Base-by-base conservation (phyloP, 1,140 invertebrate genomes). In the Drosophila sp. region DNA sequence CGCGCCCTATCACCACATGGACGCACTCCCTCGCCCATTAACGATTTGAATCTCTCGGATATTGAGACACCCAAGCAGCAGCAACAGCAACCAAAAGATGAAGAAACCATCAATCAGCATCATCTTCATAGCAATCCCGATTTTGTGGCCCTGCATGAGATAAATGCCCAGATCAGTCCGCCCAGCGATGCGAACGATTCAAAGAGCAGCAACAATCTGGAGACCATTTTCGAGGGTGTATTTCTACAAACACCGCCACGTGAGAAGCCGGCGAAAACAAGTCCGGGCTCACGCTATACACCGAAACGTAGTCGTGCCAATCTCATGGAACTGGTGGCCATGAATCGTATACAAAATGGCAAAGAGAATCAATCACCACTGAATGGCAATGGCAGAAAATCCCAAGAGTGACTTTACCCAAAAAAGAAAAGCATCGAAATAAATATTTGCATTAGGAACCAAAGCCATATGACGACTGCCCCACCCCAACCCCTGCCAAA, bases 171-270 rank as follows among this genome's bases (percentile, higher is more conserved):
- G 50, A 92, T 92, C n/a, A 87, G 80, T 60, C 83, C 89, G n/a
- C 91, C 89, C 4, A 77, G 67, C 60, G 78, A 91, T 57, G 64
- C 62, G 10, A 56, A 79, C 29, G 77, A 79, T 27, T 77, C 84
- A 7, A 60, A 65, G 33, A 70, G 56, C 30, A 72, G 58, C 50
- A 90, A 76, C 56, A 91, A 72, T 23, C 58, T 92, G 25, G 91
- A 92, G 40, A 92, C 91, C 29, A 92, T 92, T 33, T 92, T 90
- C 57, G 91, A 92, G 63, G 91, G 89, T 4, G 80, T 92, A 1
- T 91, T 92, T n/a, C 63, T 92, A 4, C 69, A 91, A 17, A 92
- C 91, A 1, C 91, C 91, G 17, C 85, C 91, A 4, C 81, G 85
- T 2, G 86, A 90, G 23, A 84, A 79, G 7, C 33, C 60, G 25